Evolutionary conservation across 1,140 invertebrate genomes (phyloP).

Genomic region (Drosophila bifasciata): DNA sequence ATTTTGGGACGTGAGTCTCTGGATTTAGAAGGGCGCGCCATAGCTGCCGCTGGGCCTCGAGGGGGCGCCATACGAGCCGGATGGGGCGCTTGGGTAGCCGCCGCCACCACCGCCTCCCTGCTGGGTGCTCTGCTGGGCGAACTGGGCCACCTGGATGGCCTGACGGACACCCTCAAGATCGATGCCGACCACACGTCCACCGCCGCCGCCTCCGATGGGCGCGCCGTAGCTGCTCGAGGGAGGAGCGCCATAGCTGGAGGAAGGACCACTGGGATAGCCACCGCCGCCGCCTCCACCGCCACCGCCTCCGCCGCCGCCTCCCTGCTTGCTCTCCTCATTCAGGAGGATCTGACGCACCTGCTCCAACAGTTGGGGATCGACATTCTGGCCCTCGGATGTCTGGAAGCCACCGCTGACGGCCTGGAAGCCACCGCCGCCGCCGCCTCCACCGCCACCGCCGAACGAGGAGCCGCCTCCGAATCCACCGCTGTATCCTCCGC

Average conservation of each 20-base stretch:
- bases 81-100: slow-evolving; percentile 75
- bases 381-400: slow-evolving; percentile 90
- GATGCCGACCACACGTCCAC: slow-evolving; percentile 87
- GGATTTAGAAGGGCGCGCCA: slow-evolving; percentile 83
- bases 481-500: slow-evolving; percentile 83
- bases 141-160: slow-evolving; percentile 88
- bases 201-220: slow-evolving; percentile 86
- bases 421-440: slow-evolving; percentile 89
- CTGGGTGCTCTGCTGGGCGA: slow-evolving; percentile 85
- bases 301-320: slow-evolving; percentile 80
- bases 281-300: slow-evolving; percentile 83
- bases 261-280: slow-evolving; percentile 82
- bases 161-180: slow-evolving; percentile 87
- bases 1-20: slow-evolving; percentile 38
- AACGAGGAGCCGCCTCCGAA: slow-evolving; percentile 82
- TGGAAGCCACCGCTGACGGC: slow-evolving; percentile 90
- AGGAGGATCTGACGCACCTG: slow-evolving; percentile 92
- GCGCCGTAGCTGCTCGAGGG: slow-evolving; percentile 85
- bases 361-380: slow-evolving; percentile 90
- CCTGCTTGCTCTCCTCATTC: slow-evolving; percentile 89
- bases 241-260: slow-evolving; percentile 85
- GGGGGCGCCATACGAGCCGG: slow-evolving; percentile 84
- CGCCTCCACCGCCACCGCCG: slow-evolving; percentile 77
- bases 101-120: slow-evolving; percentile 79
- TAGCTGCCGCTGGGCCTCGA: slow-evolving; percentile 80